These are phyloP conservation scores for Eulemur coronatus DNA, from an alignment of 2,797 vertebrate species.

Conservation along the genomic window DNA sequence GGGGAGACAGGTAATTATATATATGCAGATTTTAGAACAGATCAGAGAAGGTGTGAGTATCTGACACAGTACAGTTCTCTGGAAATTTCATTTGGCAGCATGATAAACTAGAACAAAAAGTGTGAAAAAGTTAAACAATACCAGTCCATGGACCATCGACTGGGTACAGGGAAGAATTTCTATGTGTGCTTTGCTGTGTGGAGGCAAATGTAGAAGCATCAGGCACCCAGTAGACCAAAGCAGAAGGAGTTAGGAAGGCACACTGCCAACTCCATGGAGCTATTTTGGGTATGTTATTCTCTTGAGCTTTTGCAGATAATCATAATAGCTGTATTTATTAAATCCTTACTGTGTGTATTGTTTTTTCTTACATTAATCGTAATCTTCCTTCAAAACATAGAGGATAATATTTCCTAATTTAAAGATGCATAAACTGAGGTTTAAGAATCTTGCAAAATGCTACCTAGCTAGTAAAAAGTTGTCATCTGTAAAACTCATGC, in stretches of 20 bases:
- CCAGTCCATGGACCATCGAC: neutral
- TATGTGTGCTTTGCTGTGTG: neutral
- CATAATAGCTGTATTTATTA: neutral
- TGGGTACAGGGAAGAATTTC: neutral
- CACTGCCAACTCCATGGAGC: accelerated
- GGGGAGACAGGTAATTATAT: neutral
- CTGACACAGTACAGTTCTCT: neutral
- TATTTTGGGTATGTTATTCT: neutral
- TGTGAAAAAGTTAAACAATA: neutral
- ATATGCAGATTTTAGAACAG: neutral
- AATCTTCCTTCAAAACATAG: neutral
- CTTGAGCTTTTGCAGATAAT: neutral
- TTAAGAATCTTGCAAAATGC: neutral
- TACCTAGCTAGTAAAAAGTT: neutral
- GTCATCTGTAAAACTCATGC: neutral
- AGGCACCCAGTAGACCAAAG: neutral
- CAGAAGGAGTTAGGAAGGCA: neutral
- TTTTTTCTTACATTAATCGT: neutral
- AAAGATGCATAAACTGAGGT: neutral
- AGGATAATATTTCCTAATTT: neutral
- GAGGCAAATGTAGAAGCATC: neutral
- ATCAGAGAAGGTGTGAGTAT: neutral
- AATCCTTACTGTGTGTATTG: neutral
- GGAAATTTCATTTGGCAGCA: neutral
- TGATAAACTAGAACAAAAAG: neutral